A percentile compares a stretch with the other conserved stretches of the same genome.
These are phyloP conservation scores for Drosophila paranaensis DNA, from an alignment of 2,888 invertebrate species.

Conservation along the genomic window DNA sequence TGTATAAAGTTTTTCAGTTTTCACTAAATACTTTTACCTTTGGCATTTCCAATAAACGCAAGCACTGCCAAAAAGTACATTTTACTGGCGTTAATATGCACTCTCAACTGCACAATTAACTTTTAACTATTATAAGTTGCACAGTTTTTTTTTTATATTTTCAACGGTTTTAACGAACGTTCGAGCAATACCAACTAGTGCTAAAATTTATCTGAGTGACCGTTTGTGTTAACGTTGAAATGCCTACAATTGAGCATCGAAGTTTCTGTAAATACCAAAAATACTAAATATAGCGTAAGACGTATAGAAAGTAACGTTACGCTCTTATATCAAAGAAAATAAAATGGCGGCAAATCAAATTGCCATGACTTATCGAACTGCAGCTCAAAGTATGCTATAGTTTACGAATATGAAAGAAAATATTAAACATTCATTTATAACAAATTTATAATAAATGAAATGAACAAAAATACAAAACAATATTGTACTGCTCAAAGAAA, in stretches of 20 bases:
- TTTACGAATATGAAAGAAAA: neutral
- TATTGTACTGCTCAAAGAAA: neutral
- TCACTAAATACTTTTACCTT: conserved; percentile 78
- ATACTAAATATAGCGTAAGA: conserved; percentile 22
- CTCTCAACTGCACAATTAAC: conserved; percentile 52
- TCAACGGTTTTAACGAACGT: conserved; percentile 71
- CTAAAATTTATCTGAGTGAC: conserved; percentile 50
- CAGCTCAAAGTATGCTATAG: neutral
- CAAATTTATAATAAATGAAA: neutral
- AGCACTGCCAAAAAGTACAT: conserved; percentile 83
- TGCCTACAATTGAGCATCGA: neutral
- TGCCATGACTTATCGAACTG: neutral
- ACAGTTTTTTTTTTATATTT: conserved; percentile 59
- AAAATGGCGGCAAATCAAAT: neutral
- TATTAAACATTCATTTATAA: neutral
- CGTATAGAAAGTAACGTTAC: neutral
- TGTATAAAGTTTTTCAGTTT: conserved; percentile 68
- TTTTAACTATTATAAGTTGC: conserved; percentile 42
- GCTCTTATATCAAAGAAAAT: neutral
- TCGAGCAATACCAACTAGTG: conserved; percentile 70
- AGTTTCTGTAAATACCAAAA: conserved; percentile 14
- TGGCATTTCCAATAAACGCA: conserved; percentile 83
- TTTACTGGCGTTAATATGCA: conserved; percentile 63
- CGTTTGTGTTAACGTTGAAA: conserved; percentile 24
- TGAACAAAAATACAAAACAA: neutral